Percentiles rank a stretch among this genome's conserved stretches.
Evolutionary conservation across 2,113 vertebrate species (phyloP).

Genomic region (Phrynocephalus versicolor): DNA sequence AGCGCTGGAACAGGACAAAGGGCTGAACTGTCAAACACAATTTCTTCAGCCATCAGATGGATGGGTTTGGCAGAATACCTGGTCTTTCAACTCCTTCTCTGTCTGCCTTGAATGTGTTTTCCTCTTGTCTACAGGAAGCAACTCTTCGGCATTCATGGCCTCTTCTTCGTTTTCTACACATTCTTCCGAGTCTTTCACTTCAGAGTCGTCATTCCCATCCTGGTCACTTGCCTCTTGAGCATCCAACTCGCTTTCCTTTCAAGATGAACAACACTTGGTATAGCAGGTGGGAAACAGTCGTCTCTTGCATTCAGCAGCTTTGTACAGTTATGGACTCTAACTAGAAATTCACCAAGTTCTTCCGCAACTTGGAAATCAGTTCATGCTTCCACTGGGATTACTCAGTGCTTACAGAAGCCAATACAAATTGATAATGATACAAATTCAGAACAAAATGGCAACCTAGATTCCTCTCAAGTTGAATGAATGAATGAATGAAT

Average conservation of each 20-base stretch:
- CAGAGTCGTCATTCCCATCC: constrained; percentile 80
- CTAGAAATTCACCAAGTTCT: not conserved
- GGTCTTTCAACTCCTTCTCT: constrained; percentile 76
- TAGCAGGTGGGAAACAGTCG: constrained; percentile 34
- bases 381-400: not conserved
- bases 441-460: not conserved
- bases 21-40: constrained; percentile 2
- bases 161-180: constrained; percentile 76
- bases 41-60: not conserved
- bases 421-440: not conserved
- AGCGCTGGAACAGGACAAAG: constrained; percentile 28
- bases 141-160: constrained; percentile 72
- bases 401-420: not conserved
- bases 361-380: not conserved
- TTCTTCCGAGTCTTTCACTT: constrained; percentile 79
- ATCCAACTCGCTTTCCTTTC: constrained; percentile 82
- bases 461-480: not conserved
- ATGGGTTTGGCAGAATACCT: constrained; percentile 68
- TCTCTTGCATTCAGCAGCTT: not conserved
- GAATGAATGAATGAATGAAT: not conserved
- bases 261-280: constrained; percentile 68
- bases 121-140: constrained; percentile 69
- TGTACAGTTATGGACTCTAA: not conserved
- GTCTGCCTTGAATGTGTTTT: constrained; percentile 60
- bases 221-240: constrained; percentile 80